Percentiles rank a stretch among this genome's conserved stretches.
Conservation (phyloP, 2,113 vertebrate genomes). For the Aspiorhynchus laticeps region DNA sequence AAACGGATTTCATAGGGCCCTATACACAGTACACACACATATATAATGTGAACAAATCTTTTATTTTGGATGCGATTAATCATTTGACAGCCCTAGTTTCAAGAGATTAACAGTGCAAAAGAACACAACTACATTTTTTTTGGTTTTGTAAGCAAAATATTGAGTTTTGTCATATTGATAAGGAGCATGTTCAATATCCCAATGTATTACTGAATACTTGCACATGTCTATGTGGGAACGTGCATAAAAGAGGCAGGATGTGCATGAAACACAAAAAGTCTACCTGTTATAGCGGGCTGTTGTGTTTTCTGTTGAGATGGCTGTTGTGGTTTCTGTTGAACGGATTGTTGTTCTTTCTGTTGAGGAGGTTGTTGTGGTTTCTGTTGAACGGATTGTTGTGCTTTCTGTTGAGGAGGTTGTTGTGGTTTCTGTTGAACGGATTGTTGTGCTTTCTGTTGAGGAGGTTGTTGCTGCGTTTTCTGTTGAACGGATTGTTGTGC, state of each 20-base stretch:
- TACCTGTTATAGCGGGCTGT: neutral
- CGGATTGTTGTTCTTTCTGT: neutral
- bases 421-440: no score
- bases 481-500: neutral
- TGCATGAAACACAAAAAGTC: neutral
- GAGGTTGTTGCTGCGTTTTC: neutral
- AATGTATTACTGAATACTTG: neutral
- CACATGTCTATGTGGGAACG: neutral
- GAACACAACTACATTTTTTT: neutral
- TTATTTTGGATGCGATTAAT: no score
- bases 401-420: no score
- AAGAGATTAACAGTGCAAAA: neutral
- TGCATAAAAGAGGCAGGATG: neutral
- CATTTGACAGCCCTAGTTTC: no score
- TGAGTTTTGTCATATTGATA: no score
- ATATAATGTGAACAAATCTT: no score
- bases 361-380: slow-evolving; percentile 25
- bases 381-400: no score
- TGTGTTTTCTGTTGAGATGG: neutral
- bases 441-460: neutral
- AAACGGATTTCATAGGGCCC: no score
- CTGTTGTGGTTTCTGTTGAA: neutral
- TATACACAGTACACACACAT: no score
- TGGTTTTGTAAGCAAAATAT: no score
- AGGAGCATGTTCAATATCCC: neutral